These are phyloP conservation scores for Brachypterus glaber DNA, from an alignment of 2,888 invertebrate genomes.

Conservation along the genomic window DNA sequence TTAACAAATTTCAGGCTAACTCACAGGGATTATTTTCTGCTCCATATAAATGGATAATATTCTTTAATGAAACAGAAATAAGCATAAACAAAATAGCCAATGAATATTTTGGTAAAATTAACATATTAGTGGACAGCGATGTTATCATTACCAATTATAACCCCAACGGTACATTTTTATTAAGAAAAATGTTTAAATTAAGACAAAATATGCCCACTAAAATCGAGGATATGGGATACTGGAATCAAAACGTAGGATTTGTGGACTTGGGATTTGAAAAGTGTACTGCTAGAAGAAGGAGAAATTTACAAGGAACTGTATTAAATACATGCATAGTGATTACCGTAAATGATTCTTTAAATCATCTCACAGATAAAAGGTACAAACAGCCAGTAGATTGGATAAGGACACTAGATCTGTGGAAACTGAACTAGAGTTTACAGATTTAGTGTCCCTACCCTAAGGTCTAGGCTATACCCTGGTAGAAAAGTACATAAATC, in stretches of 20 bases:
- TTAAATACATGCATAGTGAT: slow-evolving; percentile 50
- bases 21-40: slow-evolving; percentile 41
- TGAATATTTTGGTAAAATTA: slow-evolving; percentile 19
- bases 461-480: no score
- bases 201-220: slow-evolving; percentile 13
- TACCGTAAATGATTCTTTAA: slow-evolving; percentile 49
- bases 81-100: slow-evolving; percentile 10
- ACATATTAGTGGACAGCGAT: slow-evolving; percentile 45
- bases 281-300: slow-evolving; percentile 36
- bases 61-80: slow-evolving; percentile 24
- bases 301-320: slow-evolving; percentile 41
- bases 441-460: no score
- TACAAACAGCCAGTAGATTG: no score
- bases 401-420: no score
- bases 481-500: no score
- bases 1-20: slow-evolving; percentile 37
- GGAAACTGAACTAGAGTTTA: no score
- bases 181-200: slow-evolving; percentile 22
- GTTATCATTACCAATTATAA: slow-evolving; percentile 39
- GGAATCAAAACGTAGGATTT: slow-evolving; percentile 21
- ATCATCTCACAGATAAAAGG: slow-evolving; percentile 53
- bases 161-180: slow-evolving; percentile 28
- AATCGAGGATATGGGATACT: slow-evolving; percentile 25
- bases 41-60: slow-evolving; percentile 45
- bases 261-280: slow-evolving; percentile 16